These are phyloP conservation scores for Acanthochromis polyacanthus DNA, from an alignment of 2,113 vertebrate species.

Conservation along the genomic window DNA sequence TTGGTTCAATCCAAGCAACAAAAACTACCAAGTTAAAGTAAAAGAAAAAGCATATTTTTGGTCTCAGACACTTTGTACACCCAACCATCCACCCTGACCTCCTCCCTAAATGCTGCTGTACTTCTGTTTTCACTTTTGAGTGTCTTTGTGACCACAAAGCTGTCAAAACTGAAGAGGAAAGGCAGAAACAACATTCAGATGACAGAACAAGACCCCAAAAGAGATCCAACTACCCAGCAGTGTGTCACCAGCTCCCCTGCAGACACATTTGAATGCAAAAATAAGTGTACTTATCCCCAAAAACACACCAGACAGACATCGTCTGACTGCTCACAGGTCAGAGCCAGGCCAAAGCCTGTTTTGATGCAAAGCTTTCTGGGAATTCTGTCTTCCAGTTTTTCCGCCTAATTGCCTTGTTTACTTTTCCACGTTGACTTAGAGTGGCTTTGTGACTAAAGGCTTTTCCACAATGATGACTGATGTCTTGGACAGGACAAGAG, in stretches of 20 bases:
- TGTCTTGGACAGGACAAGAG: conserved; percentile 39
- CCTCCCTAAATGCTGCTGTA: no score
- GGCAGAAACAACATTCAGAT: background rate
- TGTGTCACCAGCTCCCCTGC: conserved; percentile 30
- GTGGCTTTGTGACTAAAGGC: conserved; percentile 52
- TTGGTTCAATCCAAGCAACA: no score
- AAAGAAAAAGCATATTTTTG: no score
- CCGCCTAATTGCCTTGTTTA: conserved; percentile 62
- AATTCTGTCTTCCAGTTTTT: conserved; percentile 41
- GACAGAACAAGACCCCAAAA: background rate
- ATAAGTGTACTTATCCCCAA: conserved; percentile 25
- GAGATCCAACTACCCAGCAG: conserved; percentile 7
- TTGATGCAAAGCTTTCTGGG: conserved; percentile 64
- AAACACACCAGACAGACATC: conserved; percentile 26
- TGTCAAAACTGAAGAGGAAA: background rate
- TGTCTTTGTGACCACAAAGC: background rate
- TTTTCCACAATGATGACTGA: conserved; percentile 44
- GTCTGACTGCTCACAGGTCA: conserved; percentile 51
- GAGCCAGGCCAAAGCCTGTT: conserved; percentile 38
- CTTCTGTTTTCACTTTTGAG: background rate
- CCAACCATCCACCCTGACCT: background rate
- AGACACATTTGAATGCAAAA: conserved; percentile 28
- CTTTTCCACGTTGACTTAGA: conserved; percentile 61
- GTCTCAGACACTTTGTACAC: background rate
- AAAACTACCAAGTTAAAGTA: no score